Evolutionary conservation across 1,140 invertebrate species (phyloP), one percentile per base, ranked within the genome.

Genomic region (Tetranychus urticae): DNA sequence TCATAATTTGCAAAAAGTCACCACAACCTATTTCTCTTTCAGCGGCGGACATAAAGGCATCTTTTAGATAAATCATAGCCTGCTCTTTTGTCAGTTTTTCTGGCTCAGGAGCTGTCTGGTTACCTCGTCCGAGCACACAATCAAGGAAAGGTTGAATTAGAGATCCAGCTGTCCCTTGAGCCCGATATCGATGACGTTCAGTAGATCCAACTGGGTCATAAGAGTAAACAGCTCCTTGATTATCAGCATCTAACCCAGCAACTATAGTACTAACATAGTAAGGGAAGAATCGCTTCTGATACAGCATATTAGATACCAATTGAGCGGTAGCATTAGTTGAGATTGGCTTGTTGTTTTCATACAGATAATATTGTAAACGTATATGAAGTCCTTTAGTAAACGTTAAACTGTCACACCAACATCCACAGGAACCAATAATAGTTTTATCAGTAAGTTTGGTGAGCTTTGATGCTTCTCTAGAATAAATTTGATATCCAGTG

Each of bases 21-120:
- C 94, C 94, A 68, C 89, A 94, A 68, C 90, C 85, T 66, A 96
- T 97, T 71, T 99, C 92, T 72, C 94, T 79, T 71, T 99, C 94
- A 60, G 92, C 85, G 46, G 92, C 91, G 60, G 91, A 90, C 64
- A 90, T 90, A 69, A 97, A 99, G 0, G 86, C 85, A 77, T 99
- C 94, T 68, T 91, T 93, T 2, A 96, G 75, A 14, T 98, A 74
- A 34, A 77, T 74, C 8, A 92, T 70, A 5, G 90, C 92, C 66
- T 82, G 82, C 55, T 93, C 89, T 66, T 73, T 64, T 10, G 81
- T 79, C 1, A 78, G 77, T 23, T 62, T 62, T 12, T 46, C 12
- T 23, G 62, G 54, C 13, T 61, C 60, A 8, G 50, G 33, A 45
- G 73, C 70, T 12, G 77, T 66, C 1, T 79, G 77, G 69, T 74